Conservation (phyloP, 2,113 vertebrate species). For the Grammomys surdaster region DNA sequence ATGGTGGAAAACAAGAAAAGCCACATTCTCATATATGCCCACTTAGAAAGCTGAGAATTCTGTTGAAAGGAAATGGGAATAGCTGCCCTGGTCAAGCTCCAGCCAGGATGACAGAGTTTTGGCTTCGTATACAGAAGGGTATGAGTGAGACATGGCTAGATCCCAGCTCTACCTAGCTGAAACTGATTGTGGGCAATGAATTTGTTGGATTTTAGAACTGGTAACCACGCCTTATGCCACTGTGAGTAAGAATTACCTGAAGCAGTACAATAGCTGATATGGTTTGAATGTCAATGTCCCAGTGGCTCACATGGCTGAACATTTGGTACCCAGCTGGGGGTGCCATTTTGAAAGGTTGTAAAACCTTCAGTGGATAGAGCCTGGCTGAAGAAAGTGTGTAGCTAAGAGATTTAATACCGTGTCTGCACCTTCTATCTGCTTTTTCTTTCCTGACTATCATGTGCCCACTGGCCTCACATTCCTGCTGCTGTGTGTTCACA, state of each 20-base stretch:
- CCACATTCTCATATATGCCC: neutral
- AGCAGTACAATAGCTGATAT: neutral
- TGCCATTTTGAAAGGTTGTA: neutral
- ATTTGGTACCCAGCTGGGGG: neutral
- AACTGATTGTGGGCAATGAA: neutral
- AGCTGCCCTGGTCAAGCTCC: neutral
- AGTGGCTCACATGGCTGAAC: neutral
- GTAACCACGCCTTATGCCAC: neutral
- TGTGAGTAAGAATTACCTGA: neutral
- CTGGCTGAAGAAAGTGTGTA: neutral
- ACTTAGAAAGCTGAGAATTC: neutral
- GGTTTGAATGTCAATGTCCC: neutral
- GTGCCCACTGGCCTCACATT: neutral
- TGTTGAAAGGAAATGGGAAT: neutral
- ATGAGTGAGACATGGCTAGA: neutral
- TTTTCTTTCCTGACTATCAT: neutral
- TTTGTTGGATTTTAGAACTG: conserved; percentile 12
- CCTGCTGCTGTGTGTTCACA: too few relatives aligned
- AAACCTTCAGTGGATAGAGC: neutral
- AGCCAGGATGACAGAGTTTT: neutral
- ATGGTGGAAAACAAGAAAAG: neutral
- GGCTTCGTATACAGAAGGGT: neutral
- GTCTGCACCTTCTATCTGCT: neutral
- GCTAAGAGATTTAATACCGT: neutral
- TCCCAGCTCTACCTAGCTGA: neutral